Evolutionary conservation across 2,113 vertebrate genomes (phyloP), one percentile per base, ranked within the genome.

Genomic region (Petrocephalus microphthalmus): DNA sequence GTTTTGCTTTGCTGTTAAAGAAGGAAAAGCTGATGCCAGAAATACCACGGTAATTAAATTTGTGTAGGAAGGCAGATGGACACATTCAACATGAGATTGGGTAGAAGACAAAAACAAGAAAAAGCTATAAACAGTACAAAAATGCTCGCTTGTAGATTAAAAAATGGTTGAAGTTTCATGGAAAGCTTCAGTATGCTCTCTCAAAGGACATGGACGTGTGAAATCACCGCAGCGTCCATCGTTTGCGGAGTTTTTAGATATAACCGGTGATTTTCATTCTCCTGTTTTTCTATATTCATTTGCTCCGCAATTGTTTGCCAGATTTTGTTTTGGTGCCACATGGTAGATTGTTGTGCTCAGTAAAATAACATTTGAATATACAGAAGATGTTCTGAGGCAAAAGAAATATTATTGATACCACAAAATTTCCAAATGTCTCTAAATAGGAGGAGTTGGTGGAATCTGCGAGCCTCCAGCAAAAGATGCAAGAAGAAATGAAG

Each of bases 401-500:
- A 83, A 45, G 42, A 83, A 4, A 19, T 45, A 20, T 37, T 42
- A 4, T 3, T n/a, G 45, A 83, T 47, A 22, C 42, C 33, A 42
- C 49, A 42, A 47, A n/a, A 49, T 83, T 83, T 47, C 81, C 60
- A 71, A 84, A 54, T 87, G 49, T 88, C 67, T 88, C 87, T 87
- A 53, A 83, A 88, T 91, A 99, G 98, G 97, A 97, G 88, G 94
- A 96, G 90, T 92, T 98, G 89, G 87, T 93, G 0, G 93, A 96
- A 92, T 97, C 97, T 56, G 93, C 97, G 92, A 94, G 88, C 56
- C 92, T 95, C 82, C 96, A 96, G 91, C 95, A 93, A 2, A 94
- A 96, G 37, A 92, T 97, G 90, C 92, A 94, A 90, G 96, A 97
- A 89, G 96, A 98, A 90, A 95, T 99, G 5, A 95, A 92, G 89